Conservation (phyloP, 2,797 vertebrate species). For the Hafferia zeledoni region DNA sequence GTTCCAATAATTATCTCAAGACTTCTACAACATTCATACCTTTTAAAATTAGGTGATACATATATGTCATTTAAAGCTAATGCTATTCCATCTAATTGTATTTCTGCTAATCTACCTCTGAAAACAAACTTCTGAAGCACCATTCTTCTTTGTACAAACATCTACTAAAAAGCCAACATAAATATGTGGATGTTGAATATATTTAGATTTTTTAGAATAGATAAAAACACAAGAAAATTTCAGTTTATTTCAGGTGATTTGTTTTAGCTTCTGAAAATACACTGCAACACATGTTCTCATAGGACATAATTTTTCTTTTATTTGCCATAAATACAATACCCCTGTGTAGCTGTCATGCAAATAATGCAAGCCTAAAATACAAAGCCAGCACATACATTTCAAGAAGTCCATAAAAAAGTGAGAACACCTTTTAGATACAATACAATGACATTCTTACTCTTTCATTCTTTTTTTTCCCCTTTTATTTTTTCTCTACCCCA, state of each 20-base stretch:
- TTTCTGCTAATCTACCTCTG: background rate
- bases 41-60: background rate
- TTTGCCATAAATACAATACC: background rate
- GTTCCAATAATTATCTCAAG: slow-evolving; percentile 31
- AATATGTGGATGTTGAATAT: background rate
- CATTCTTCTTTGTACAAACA: background rate
- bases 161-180: background rate
- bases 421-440: background rate
- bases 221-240: background rate
- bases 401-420: background rate
- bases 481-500: background rate
- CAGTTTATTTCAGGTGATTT: background rate
- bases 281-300: background rate
- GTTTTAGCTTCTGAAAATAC: background rate
- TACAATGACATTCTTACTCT: background rate
- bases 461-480: background rate
- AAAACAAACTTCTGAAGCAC: background rate
- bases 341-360: background rate
- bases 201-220: background rate
- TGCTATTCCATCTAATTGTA: background rate
- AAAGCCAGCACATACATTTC: background rate
- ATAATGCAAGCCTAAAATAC: background rate
- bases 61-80: background rate
- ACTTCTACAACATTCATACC: slow-evolving; percentile 9
- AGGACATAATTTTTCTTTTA: background rate